phyloP scores from a whole-genome alignment of 2,888 invertebrate genomes.

The Aspidiotus rigidus region DNA sequence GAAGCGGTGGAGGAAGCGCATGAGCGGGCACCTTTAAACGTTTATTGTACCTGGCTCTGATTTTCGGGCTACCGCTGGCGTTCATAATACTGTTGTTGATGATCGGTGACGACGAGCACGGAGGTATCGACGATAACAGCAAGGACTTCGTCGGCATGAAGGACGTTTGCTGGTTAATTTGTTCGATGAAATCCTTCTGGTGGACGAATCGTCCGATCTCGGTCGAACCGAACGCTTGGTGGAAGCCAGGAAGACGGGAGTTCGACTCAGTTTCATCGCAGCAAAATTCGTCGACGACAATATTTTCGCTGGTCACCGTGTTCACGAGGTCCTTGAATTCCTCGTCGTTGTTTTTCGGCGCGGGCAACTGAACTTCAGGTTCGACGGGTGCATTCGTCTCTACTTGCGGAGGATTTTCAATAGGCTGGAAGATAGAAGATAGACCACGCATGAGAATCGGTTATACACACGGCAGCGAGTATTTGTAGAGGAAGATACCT shows the following conservation, averaged over 20 bases:
- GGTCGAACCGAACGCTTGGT: conserved; percentile 76
- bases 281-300: too few relatives aligned
- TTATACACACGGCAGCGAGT: too few relatives aligned
- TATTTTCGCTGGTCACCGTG: too few relatives aligned
- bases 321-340: too few relatives aligned
- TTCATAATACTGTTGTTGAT: neutral
- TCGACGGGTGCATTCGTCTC: too few relatives aligned
- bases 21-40: conserved; percentile 3
- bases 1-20: neutral
- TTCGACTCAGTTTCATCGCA: conserved; percentile 22
- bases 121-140: neutral
- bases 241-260: conserved; percentile 47
- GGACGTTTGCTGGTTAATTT: conserved; percentile 13
- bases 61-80: neutral
- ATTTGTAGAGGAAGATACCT: too few relatives aligned
- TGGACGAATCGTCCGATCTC: conserved; percentile 72
- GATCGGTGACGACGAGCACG: neutral
- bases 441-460: too few relatives aligned
- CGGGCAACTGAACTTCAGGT: too few relatives aligned
- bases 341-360: too few relatives aligned
- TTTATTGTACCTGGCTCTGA: conserved; percentile 15
- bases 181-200: conserved; percentile 38
- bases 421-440: too few relatives aligned
- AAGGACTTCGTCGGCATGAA: conserved; percentile 10
- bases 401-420: too few relatives aligned